phyloP scores from a whole-genome alignment of 2,113 vertebrate genomes.

The Campylorhamphus procurvoides region DNA sequence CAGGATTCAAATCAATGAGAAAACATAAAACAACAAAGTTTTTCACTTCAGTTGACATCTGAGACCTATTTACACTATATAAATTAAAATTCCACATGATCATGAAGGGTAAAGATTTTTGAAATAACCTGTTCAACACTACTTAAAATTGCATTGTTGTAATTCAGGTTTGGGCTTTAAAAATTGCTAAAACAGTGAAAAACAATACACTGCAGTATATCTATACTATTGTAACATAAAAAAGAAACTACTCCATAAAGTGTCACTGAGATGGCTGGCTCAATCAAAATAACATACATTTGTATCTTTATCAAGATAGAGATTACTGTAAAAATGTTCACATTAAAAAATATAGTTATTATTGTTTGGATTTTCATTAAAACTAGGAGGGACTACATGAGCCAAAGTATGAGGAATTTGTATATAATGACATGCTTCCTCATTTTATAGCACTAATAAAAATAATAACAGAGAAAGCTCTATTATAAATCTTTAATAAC shows the following conservation, averaged over 20 bases:
- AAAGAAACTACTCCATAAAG: conserved; percentile 45
- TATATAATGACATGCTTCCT: conserved; percentile 49
- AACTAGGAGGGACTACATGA: conserved; percentile 44
- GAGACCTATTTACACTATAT: conserved; percentile 70
- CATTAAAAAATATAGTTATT: conserved; percentile 65
- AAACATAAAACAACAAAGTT: conserved; percentile 63
- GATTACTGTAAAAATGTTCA: conserved; percentile 63
- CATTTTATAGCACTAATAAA: conserved; percentile 60
- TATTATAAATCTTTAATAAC: conserved; percentile 35
- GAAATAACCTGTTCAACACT: conserved; percentile 40
- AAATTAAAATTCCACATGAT: conserved; percentile 34
- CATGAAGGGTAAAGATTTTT: conserved; percentile 1
- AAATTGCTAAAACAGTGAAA: conserved; percentile 22
- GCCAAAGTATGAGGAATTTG: not conserved
- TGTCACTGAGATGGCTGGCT: conserved; percentile 61
- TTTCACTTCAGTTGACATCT: conserved; percentile 62
- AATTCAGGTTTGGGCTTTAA: conserved; percentile 36
- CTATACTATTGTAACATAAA: conserved; percentile 11
- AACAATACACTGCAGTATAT: not conserved
- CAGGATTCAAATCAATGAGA: conserved; percentile 52
- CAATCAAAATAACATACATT: conserved; percentile 64
- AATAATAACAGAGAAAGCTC: conserved; percentile 59
- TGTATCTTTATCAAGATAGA: conserved; percentile 67
- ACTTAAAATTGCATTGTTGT: conserved; percentile 66
- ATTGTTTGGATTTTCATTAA: conserved; percentile 39